Percentiles rank a stretch among this genome's conserved stretches.
Evolutionary conservation across 2,888 invertebrate species (phyloP).

Genomic region (Automeris io): DNA sequence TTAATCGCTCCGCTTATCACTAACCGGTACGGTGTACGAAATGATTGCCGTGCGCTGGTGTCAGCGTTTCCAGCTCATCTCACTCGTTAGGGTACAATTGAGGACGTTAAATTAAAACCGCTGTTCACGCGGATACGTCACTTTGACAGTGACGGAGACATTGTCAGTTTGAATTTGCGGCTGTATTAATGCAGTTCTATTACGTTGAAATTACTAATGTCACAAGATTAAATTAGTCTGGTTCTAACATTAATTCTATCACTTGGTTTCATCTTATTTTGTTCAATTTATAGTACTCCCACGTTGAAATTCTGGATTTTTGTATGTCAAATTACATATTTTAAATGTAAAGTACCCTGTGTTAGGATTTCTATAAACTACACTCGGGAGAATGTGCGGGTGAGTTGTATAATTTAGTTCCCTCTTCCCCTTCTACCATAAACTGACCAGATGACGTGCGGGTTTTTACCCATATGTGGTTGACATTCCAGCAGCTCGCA

Average conservation of each 20-base stretch:
- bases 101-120: constrained; percentile 62
- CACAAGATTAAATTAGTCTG: background rate
- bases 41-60: constrained; percentile 65
- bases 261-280: too few species aligned
- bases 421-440: too few species aligned
- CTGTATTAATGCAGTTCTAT: constrained; percentile 1
- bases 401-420: too few species aligned
- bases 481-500: too few species aligned
- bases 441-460: too few species aligned
- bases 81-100: constrained; percentile 65
- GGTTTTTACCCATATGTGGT: too few species aligned
- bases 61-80: constrained; percentile 69
- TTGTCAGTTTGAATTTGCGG: constrained; percentile 8
- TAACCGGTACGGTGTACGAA: constrained; percentile 26
- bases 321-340: too few species aligned
- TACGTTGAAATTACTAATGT: background rate
- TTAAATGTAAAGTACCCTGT: too few species aligned
- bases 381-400: too few species aligned
- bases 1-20: constrained; percentile 29
- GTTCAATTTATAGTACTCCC: too few species aligned
- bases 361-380: too few species aligned
- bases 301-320: too few species aligned
- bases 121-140: constrained; percentile 31
- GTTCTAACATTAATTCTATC: background rate
- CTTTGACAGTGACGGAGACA: constrained; percentile 8